These are phyloP conservation scores for Rhynchopsitta pachyrhyncha DNA, from an alignment of 2,113 vertebrate species.

Conservation along the genomic window DNA sequence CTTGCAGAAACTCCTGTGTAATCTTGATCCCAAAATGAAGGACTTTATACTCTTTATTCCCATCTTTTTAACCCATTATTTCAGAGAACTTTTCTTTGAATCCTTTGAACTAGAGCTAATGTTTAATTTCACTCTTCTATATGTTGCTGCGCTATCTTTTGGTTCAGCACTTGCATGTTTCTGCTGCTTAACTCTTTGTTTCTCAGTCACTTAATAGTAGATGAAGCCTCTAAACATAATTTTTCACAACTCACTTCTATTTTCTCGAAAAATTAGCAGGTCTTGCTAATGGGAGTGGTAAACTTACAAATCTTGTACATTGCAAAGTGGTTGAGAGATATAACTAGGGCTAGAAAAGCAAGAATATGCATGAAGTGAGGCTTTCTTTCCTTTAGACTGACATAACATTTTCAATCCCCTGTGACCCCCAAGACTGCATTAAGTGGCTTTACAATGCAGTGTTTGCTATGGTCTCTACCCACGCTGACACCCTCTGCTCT, in stretches of 20 bases:
- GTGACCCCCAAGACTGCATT: not conserved
- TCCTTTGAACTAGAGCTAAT: not conserved
- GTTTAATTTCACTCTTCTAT: not conserved
- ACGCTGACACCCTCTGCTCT: not conserved
- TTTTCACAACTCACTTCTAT: not conserved
- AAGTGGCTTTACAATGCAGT: not conserved
- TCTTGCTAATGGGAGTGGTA: not conserved
- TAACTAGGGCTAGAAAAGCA: not conserved
- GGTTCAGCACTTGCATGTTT: not conserved
- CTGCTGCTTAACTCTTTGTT: not conserved
- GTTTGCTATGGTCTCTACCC: not conserved
- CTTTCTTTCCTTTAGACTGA: not conserved
- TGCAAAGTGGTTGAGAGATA: not conserved
- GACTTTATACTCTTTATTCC: not conserved
- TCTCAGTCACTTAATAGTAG: not conserved
- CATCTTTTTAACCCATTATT: not conserved
- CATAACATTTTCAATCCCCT: not conserved
- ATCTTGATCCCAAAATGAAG: not conserved
- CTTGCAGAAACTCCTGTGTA: conserved; percentile 12
- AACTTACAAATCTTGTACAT: not conserved
- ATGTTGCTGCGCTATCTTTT: not conserved
- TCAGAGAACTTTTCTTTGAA: not conserved
- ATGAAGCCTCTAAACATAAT: not conserved
- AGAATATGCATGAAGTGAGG: not conserved
- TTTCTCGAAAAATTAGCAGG: not conserved